These are phyloP conservation scores for Melinaea menophilus DNA, from an alignment of 2,888 invertebrate genomes.

Conservation along the genomic window DNA sequence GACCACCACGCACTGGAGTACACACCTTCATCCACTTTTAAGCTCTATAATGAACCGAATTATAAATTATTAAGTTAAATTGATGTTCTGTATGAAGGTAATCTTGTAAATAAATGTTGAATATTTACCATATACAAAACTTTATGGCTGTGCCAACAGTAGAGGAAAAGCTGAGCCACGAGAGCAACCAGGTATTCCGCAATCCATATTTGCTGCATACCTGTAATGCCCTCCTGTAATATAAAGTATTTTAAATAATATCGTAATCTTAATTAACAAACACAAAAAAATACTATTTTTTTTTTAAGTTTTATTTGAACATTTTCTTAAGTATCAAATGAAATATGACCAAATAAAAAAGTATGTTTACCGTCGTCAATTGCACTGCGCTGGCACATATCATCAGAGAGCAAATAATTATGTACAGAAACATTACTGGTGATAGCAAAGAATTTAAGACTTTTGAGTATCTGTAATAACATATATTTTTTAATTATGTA, in stretches of 20 bases:
- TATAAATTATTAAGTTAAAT: too few relatives aligned
- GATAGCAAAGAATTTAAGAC: slow-evolving; percentile 58
- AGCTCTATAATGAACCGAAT: slow-evolving; percentile 45
- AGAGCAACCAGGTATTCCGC: slow-evolving; percentile 65
- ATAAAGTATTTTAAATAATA: background rate
- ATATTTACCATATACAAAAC: slow-evolving; percentile 55
- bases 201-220: slow-evolving; percentile 61
- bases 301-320: too few relatives aligned
- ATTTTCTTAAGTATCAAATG: background rate
- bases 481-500: background rate
- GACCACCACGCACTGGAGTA: slow-evolving; percentile 60
- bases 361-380: slow-evolving; percentile 50
- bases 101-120: background rate
- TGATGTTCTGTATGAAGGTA: background rate
- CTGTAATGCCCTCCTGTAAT: slow-evolving; percentile 52
- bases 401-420: slow-evolving; percentile 70
- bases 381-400: slow-evolving; percentile 67
- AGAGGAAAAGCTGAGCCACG: slow-evolving; percentile 65
- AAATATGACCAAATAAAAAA: background rate
- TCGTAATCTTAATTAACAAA: too few relatives aligned
- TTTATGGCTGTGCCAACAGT: slow-evolving; percentile 72
- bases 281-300: too few relatives aligned
- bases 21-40: slow-evolving; percentile 48
- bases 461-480: slow-evolving; percentile 53
- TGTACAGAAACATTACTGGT: slow-evolving; percentile 68